Percentiles rank a stretch among this genome's conserved stretches.
phyloP scores from a whole-genome alignment of 2,888 invertebrate genomes.

The Zaprionus bogoriensis region DNA sequence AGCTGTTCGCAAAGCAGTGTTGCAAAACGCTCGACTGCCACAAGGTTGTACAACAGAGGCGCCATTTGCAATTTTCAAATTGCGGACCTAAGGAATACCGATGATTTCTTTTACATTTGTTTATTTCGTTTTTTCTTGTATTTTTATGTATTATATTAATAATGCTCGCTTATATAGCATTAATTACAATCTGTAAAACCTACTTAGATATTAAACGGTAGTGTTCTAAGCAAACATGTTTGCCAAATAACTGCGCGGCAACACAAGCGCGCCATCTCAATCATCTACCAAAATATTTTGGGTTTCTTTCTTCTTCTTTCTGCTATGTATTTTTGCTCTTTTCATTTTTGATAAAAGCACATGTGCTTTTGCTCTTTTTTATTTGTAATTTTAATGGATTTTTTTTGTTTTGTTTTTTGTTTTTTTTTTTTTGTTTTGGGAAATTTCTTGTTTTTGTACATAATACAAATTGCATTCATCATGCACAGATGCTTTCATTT shows the following conservation, averaged over 20 bases:
- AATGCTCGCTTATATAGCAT: slow-evolving; percentile 53
- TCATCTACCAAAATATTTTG: slow-evolving; percentile 45
- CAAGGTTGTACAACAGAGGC: slow-evolving; percentile 12
- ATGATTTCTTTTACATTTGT: slow-evolving; percentile 47
- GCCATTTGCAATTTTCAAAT: slow-evolving; percentile 1
- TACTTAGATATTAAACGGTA: slow-evolving; percentile 70
- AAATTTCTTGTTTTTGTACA: slow-evolving; percentile 62
- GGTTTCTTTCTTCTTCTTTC: slow-evolving; percentile 31
- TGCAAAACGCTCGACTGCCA: neutral
- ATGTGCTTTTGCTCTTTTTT: slow-evolving; percentile 22
- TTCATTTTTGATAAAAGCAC: slow-evolving; percentile 34
- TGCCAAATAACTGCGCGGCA: slow-evolving; percentile 55
- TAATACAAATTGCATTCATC: slow-evolving; percentile 64
- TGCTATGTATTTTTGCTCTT: neutral
- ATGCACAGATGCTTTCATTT: slow-evolving; percentile 34
- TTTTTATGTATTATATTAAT: slow-evolving; percentile 45
- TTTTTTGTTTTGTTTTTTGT: slow-evolving; percentile 7
- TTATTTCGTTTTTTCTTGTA: slow-evolving; percentile 49
- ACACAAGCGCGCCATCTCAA: no score
- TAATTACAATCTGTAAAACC: slow-evolving; percentile 72
- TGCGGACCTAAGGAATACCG: neutral
- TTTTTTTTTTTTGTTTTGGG: slow-evolving; percentile 26
- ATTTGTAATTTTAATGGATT: slow-evolving; percentile 15
- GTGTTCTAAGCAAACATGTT: slow-evolving; percentile 53
- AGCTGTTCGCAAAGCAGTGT: neutral